Conservation (phyloP, 2,888 invertebrate genomes). For the Cremastobaeus sp. region DNA sequence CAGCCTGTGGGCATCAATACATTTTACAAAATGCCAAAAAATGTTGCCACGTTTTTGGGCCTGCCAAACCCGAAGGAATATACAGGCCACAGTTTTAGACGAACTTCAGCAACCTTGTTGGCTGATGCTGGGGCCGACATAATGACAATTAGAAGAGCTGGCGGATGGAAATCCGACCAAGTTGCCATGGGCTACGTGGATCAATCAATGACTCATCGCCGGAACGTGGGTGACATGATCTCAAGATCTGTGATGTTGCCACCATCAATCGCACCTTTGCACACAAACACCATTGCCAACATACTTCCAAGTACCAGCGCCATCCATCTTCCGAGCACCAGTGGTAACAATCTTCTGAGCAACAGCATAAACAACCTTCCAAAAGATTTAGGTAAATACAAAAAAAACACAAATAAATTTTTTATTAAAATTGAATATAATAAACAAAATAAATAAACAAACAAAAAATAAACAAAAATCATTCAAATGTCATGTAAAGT, state of each 20-base stretch:
- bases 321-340: slow-evolving; percentile 5
- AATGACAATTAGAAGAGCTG: slow-evolving; percentile 7
- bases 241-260: background rate
- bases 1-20: background rate
- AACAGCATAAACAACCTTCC: slow-evolving; percentile 7
- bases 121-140: slow-evolving; percentile 4
- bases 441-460: no score
- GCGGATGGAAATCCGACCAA: slow-evolving; percentile 12
- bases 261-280: background rate
- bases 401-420: slow-evolving; percentile 3
- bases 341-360: no score
- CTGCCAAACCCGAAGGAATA: background rate
- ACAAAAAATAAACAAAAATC: no score
- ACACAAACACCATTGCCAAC: background rate
- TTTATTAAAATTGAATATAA: slow-evolving; percentile 6
- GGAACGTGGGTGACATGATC: background rate
- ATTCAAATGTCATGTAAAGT: no score
- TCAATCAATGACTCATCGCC: slow-evolving; percentile 9
- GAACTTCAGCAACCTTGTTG: slow-evolving; percentile 3
- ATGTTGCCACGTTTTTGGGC: background rate
- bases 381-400: slow-evolving; percentile 8
- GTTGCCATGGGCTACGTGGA: slow-evolving; percentile 10
- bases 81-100: slow-evolving; percentile 1
- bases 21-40: background rate
- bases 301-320: slow-evolving; percentile 1